Base-by-base conservation (phyloP, 1,140 invertebrate species). In the Pogonomyrmex barbatus region DNA sequence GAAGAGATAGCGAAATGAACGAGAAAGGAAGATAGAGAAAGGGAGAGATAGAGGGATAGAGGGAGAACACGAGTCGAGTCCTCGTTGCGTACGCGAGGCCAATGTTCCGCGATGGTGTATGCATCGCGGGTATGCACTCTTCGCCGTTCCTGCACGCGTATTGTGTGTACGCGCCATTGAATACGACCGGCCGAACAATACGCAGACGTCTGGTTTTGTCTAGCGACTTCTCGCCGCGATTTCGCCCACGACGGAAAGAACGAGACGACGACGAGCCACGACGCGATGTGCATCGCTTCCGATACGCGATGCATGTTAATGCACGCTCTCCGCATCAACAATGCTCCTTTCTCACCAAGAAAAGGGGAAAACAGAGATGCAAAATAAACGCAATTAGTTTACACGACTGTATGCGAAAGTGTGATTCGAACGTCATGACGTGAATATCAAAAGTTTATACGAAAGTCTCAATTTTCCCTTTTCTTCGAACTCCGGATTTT, bases 141-240 rank as follows among this genome's bases (percentile, higher is more conserved):
- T 63, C 58, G 58, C 67, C 71, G 24, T 82, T 71, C 73, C 56
- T 89, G 68, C 68, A 70, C 63, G 63, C 62, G 88, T 78, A 92
- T 92, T 92, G 91, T 92, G 85, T 73, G 87, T 85, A 78, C 86
- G 86, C 89, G 24, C 24, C 89, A 92, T 92, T 92, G 91, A 91
- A 90, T 87, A 78, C 76, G 88, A 67, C 65, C 78, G 79, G 67
- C 47, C 63, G 87, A 91, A 91, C 91, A 91, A 91, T 91, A 84
- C 77, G 85, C 73, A 82, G 88, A 87, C 85, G 84, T 77, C 86
- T 78, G 79, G 91, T 91, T 91, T 92, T 89, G 91, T 91, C 88
- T 87, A 77, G 87, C 87, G 89, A 90, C 89, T 90, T 90, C 89
- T 90, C 89, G 89, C 89, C 89, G 52, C 71, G 86, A 89, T 90